Base-by-base conservation (phyloP, 2,888 invertebrate genomes). In the Erebia palarica region DNA sequence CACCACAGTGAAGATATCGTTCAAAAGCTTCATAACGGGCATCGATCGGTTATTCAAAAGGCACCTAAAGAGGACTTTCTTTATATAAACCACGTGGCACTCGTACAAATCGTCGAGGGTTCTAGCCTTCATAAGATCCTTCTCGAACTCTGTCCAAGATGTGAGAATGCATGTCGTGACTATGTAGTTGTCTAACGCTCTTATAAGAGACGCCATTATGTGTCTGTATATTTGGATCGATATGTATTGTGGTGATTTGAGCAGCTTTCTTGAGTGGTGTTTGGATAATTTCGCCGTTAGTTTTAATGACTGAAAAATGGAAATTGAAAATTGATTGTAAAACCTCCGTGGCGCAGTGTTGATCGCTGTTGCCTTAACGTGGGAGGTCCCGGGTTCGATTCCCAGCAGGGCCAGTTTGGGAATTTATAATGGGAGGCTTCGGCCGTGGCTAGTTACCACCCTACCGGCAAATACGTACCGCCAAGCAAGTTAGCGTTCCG, bases 161-260 rank as follows among this genome's bases (percentile, higher is more conserved):
- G 95, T 94, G 67, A 96, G 95, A 44, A 97, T 91, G 44, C 97
- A 96, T 66, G 96, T 96, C 0, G 96, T 96, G 0, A 96, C 96
- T 68, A 97, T 94, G 82, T 97, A 97, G 87, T 96, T 96, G 83
- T 97, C 96, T 42, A 97, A 84, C 0, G 96, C 95, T 71, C 96
- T 94, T 60, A 97, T 94, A 82, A 97, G 95, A 70, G 97, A 96
- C 44, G 95, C 95, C 95, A 97, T 96, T 21, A 96, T 94, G 81
- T 97, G 96, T 0, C 97, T 94, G 79, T 95, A 96, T 71, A 96
- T 91, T 81, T 97, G 96, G 11, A 97, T 86, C 67, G 95, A 94
- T 66, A 95, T 94, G 86, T 96, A 96, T 73, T 97, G 96, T 0
- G 94, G 94, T 0, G 96, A 96, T 13, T 90, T 84, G 7, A 94